These are phyloP conservation scores for Plebejus melissa DNA, from an alignment of 2,888 invertebrate species.

Conservation along the genomic window DNA sequence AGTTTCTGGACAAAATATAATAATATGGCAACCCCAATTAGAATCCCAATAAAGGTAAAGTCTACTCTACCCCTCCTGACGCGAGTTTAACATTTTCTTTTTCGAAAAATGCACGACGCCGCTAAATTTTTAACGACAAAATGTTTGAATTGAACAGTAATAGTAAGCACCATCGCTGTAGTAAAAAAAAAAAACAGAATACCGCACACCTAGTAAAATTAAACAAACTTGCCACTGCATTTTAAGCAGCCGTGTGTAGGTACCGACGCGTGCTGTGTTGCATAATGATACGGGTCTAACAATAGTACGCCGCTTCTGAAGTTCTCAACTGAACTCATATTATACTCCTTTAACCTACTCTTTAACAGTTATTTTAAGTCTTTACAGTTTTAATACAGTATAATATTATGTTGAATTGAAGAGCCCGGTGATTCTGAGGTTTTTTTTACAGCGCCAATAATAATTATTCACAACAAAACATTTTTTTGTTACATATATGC, in stretches of 20 bases:
- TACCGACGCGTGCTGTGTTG: neutral
- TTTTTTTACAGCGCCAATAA: no score
- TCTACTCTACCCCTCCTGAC: no score
- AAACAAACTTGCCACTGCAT: conserved; percentile 16
- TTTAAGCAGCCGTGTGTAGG: conserved; percentile 7
- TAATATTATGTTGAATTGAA: no score
- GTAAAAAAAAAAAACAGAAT: neutral
- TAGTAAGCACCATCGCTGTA: no score
- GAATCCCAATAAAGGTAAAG: no score
- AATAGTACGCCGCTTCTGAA: conserved; percentile 13
- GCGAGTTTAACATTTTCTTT: no score
- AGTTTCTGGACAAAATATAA: no score
- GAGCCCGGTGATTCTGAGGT: no score
- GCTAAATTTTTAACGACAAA: neutral
- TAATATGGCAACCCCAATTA: no score
- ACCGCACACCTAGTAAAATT: neutral
- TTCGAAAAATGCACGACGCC: neutral
- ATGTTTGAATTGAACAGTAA: no score
- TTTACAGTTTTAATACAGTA: neutral
- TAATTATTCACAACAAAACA: no score
- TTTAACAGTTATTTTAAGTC: neutral
- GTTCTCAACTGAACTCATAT: neutral
- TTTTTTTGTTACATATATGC: neutral
- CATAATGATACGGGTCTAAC: neutral
- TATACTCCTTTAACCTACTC: no score